Evolutionary conservation across 2,888 invertebrate genomes (phyloP).

Genomic region (Conistra vaccinii): DNA sequence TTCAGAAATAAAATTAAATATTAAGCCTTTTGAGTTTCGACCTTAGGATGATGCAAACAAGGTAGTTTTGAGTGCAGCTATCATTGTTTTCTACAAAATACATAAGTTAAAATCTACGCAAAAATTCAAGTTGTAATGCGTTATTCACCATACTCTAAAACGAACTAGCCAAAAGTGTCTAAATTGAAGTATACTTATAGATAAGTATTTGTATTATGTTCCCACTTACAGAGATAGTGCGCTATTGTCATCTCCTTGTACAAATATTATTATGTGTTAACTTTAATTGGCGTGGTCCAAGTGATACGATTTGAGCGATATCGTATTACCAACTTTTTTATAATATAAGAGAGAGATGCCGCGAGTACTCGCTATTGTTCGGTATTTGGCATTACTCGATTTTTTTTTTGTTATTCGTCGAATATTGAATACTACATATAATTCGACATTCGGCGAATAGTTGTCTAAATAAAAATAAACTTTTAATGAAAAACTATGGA

Average conservation of each 20-base stretch:
- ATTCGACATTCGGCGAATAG: no score
- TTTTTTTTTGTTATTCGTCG: no score
- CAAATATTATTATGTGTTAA: slow-evolving; percentile 57
- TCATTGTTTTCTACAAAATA: not conserved
- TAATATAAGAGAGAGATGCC: no score
- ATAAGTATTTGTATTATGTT: slow-evolving; percentile 31
- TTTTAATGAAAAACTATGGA: no score
- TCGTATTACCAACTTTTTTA: no score
- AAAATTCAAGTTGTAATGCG: not conserved
- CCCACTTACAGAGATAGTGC: slow-evolving; percentile 37
- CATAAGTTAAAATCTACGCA: no score
- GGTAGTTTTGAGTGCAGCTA: not conserved
- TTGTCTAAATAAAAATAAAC: no score
- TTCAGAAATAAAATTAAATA: not conserved
- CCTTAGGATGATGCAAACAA: no score
- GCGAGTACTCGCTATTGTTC: no score
- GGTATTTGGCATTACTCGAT: no score
- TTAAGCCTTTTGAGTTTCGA: no score
- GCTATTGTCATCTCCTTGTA: slow-evolving; percentile 50
- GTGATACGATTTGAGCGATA: slow-evolving; percentile 1
- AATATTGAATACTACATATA: no score
- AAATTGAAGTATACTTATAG: not conserved
- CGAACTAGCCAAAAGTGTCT: not conserved
- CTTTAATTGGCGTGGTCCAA: slow-evolving; percentile 53
- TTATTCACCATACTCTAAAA: not conserved